A percentile compares a stretch with the other conserved stretches of the same genome.
phyloP scores from a whole-genome alignment of 2,888 invertebrate species.

The Synanthedon andrenaeformis region DNA sequence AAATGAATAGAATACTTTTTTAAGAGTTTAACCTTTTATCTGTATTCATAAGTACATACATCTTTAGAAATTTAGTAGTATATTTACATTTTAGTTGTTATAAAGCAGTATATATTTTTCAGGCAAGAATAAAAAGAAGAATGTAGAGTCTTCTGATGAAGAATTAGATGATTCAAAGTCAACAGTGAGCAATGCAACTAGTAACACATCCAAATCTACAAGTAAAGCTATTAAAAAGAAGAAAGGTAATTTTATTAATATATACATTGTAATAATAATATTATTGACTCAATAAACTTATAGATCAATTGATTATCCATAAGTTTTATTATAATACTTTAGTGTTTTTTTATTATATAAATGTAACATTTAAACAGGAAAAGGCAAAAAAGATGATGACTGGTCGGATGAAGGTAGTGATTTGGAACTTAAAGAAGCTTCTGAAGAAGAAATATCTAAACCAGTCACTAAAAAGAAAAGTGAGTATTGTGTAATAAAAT shows the following conservation, averaged over 20 bases:
- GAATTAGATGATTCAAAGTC: conserved; percentile 54
- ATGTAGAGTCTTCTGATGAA: conserved; percentile 45
- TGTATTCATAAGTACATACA: no score
- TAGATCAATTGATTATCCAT: no score
- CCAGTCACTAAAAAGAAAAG: conserved; percentile 61
- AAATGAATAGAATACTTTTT: no score
- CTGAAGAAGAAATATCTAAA: conserved; percentile 50
- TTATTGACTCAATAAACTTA: no score
- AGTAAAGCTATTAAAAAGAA: conserved; percentile 53
- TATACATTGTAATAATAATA: no score
- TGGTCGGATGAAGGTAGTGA: conserved; percentile 69
- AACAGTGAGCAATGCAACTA: conserved; percentile 33
- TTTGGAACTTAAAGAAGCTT: conserved; percentile 47
- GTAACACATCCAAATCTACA: conserved; percentile 27
- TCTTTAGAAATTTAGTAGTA: no score
- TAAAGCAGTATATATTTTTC: no score
- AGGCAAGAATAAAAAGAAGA: conserved; percentile 52
- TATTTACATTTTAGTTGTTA: no score
- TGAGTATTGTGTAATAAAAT: conserved; percentile 15
- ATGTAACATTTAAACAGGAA: conserved; percentile 24
- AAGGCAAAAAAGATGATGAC: conserved; percentile 67
- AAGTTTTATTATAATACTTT: no score
- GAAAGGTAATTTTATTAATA: conserved; percentile 35
- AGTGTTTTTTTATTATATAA: no score
- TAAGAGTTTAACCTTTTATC: no score